Conservation (phyloP, 2,888 invertebrate genomes). For the Aphrophora alni region DNA sequence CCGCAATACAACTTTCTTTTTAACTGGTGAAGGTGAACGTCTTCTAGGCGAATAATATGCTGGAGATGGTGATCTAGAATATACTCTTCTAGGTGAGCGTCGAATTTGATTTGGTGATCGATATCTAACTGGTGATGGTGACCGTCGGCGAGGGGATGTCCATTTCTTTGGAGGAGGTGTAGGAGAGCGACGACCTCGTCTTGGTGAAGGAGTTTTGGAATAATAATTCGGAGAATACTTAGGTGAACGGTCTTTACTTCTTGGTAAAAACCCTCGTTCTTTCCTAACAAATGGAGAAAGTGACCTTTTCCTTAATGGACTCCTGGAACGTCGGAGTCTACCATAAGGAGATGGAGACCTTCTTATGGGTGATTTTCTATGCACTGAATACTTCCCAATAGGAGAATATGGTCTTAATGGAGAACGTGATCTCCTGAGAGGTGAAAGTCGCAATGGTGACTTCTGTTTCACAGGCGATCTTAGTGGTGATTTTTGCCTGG, state of each 20-base stretch:
- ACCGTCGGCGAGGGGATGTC: not conserved
- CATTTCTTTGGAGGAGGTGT: not conserved
- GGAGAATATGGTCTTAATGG: not conserved
- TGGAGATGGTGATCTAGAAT: not conserved
- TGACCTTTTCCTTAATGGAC: conserved; percentile 30
- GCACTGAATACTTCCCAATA: not conserved
- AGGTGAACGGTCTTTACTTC: not conserved
- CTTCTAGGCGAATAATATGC: not conserved
- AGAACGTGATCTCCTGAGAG: conserved; percentile 21
- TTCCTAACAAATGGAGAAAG: not conserved
- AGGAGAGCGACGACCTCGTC: not conserved
- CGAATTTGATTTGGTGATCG: not conserved
- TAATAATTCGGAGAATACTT: not conserved
- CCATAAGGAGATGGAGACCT: conserved; percentile 27
- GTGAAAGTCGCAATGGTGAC: conserved; percentile 19
- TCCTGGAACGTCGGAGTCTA: conserved; percentile 19
- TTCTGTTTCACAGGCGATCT: conserved; percentile 2
- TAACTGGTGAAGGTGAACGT: not conserved
- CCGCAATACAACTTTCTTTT: not conserved
- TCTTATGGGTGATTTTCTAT: conserved; percentile 19
- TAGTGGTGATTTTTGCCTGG: not conserved
- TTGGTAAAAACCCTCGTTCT: not conserved
- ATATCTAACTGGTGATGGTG: not conserved
- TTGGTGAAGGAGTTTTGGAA: not conserved
- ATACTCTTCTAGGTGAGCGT: not conserved